A percentile compares a stretch with the other conserved stretches of the same genome.
Conservation (phyloP, 2,888 invertebrate genomes). For the Deroplatys truncata region DNA sequence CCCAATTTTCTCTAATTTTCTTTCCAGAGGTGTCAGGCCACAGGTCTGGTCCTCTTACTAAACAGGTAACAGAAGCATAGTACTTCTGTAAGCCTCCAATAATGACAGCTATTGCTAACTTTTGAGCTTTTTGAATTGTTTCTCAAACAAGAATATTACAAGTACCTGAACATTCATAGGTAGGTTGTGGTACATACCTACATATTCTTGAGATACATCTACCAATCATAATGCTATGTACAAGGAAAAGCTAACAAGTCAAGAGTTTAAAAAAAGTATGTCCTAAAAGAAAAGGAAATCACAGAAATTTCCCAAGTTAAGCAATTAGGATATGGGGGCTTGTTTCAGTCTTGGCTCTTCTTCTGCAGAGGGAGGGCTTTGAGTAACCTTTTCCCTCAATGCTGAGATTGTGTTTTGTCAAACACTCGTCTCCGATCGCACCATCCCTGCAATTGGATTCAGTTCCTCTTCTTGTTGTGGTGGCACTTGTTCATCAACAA, state of each 20-base stretch:
- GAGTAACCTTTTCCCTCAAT: background rate
- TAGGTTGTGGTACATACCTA: background rate
- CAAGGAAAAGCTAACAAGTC: background rate
- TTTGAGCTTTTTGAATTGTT: background rate
- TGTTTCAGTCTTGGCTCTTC: background rate
- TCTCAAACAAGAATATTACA: background rate
- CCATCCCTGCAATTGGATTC: constrained; percentile 45
- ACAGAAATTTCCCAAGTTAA: background rate
- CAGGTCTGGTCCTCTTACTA: background rate
- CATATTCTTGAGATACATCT: background rate
- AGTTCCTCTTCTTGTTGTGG: constrained; percentile 45
- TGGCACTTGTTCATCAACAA: constrained; percentile 56
- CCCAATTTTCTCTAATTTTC: background rate
- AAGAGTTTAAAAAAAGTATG: background rate
- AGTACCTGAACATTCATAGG: background rate
- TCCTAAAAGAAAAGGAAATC: background rate
- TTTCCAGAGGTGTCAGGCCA: background rate
- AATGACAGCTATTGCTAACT: background rate
- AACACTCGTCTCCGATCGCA: constrained; percentile 38
- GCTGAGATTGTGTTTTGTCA: constrained; percentile 26
- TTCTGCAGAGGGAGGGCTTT: background rate
- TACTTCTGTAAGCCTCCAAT: background rate
- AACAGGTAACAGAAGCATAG: background rate
- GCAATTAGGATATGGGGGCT: background rate
- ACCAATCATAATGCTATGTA: background rate